Base-by-base conservation (phyloP, 2,113 vertebrate species). In the Phoenicopterus ruber region DNA sequence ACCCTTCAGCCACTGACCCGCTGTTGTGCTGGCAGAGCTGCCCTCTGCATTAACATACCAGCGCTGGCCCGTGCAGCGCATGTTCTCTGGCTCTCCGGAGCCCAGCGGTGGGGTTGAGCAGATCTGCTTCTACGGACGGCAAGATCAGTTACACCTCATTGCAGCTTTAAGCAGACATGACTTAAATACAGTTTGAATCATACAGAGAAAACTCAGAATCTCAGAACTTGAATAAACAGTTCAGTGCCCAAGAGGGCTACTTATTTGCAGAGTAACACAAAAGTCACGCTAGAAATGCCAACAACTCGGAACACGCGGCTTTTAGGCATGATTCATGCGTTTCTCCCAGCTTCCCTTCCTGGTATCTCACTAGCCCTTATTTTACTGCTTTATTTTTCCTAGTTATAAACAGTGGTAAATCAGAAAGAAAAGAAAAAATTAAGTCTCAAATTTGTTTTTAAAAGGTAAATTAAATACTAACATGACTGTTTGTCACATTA, bases 31-130 rank as follows among this genome's bases (percentile, higher is more conserved):
- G 2, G 38, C 0, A 1, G 32, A 2, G 40, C 29, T 72, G 59
- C 36, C n/a, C 61, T 31, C 49, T 10, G 31, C 46, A 3, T 16
- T 6, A n/a, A 17, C 29, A 8, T 4, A 46, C 19, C 49, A 16
- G 34, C 36, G 3, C 21, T 2, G 20, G 5, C 25, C 2, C 0
- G 19, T 4, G 21, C 52, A 5, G 46, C 1, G 26, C 10, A 2
- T 4, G 26, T 24, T 19, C 55, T 22, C 61, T 1, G 31, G 8
- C 9, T 74, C 54, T 47, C 28, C 46, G n/a, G 55, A 28, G n/a
- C 36, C 24, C 22, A 5, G 73, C 2, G 34, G 36, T 4, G 14
- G 26, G 44, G 62, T 6, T 15, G n/a, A 57, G 62, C 17, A 52
- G 46, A 50, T 72, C 79, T 59, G 54, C 31, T 24, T 46, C 42